Base-by-base conservation (phyloP, 2,113 vertebrate genomes). In the Argyrosomus japonicus region DNA sequence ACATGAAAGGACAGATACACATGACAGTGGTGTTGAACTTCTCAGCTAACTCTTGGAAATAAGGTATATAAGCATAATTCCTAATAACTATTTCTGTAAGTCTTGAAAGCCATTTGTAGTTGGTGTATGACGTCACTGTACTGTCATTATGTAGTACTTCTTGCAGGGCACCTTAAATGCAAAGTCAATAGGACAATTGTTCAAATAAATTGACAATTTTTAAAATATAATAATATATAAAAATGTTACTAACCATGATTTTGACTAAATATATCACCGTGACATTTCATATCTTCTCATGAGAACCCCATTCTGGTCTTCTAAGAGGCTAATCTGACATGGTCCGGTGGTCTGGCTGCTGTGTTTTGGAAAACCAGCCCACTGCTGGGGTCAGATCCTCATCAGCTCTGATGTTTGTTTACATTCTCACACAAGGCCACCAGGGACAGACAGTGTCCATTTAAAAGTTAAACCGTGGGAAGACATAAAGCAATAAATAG, bases 321-420 rank as follows among this genome's bases (percentile, higher is more conserved):
- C 69, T 29, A 19, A n/a, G 8, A 58, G 21, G 19, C 76, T 90
- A 73, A 88, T 82, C 84, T 71, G 85, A 84, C 70, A 82, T 18
- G 80, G 83, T 88, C 91, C 69, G 62, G 62, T 78, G 71, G 67
- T 63, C 74, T 5, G 13, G 75, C 72, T 81, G 71, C 83, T 73
- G 11, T 91, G 89, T 94, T 92, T 89, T 93, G 93, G 90, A 94
- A 91, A 92, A 85, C 54, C 68, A 60, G 70, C 45, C 23, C 71
- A 64, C 72, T 17, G 36, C 51, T 48, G 45, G 65, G 88, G 63
- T 85, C 79, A 83, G 82, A 82, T 79, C 80, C 84, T 85, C 76
- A 70, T 86, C 82, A 61, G 61, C 86, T 73, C 57, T 51, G 17
- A 73, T 76, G 85, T 86, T 89, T 90, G 87, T 93, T 92, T 89